phyloP scores from a whole-genome alignment of 2,888 invertebrate genomes.

The Drosophila quinaria region DNA sequence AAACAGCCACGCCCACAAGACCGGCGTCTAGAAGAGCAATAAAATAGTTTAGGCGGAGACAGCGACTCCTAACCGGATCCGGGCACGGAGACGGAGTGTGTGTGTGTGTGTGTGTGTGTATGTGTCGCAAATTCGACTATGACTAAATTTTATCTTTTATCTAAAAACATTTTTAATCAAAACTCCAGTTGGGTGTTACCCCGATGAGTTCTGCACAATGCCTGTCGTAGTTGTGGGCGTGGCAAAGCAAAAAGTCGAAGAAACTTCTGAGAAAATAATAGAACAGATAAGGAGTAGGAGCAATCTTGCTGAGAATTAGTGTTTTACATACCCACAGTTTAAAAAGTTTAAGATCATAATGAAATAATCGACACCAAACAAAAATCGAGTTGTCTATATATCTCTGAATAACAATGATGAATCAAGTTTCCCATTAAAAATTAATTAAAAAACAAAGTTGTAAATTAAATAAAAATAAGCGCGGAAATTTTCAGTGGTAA shows the following conservation, averaged over 20 bases:
- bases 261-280: background rate
- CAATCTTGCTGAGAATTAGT: background rate
- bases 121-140: slow-evolving; percentile 20
- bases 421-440: too few relatives aligned
- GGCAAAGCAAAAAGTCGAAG: slow-evolving; percentile 1
- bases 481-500: too few relatives aligned
- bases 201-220: slow-evolving; percentile 5
- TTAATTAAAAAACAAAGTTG: too few relatives aligned
- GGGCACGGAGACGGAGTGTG: background rate
- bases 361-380: too few relatives aligned
- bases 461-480: too few relatives aligned
- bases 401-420: too few relatives aligned
- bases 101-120: slow-evolving; percentile 14
- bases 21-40: slow-evolving; percentile 49
- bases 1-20: slow-evolving; percentile 55
- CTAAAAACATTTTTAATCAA: slow-evolving; percentile 75
- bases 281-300: background rate
- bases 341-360: too few relatives aligned
- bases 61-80: slow-evolving; percentile 24
- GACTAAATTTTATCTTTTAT: slow-evolving; percentile 57
- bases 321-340: too few relatives aligned
- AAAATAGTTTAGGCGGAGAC: slow-evolving; percentile 43
- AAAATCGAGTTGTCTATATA: too few relatives aligned
- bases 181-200: slow-evolving; percentile 39
- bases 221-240: slow-evolving; percentile 22